Evolutionary conservation across 2,888 invertebrate species (phyloP).

Genomic region (Microctonus brassicae): DNA sequence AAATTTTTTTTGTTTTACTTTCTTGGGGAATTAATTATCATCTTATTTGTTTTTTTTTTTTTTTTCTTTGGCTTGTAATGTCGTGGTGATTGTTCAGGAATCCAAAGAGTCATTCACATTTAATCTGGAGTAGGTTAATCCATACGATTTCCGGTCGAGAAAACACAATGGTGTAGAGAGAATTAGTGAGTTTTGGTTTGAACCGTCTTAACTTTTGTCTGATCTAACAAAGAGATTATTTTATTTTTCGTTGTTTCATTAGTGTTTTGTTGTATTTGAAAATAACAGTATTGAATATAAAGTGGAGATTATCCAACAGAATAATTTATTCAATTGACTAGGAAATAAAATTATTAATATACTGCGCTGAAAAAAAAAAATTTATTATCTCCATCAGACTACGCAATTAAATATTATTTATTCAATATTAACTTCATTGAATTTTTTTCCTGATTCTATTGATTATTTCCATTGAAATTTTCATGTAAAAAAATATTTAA

Average conservation of each 20-base stretch:
- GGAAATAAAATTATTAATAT: too few relatives aligned
- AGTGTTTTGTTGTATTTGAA: neutral
- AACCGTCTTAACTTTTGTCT: conserved; percentile 1
- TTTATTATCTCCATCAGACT: too few relatives aligned
- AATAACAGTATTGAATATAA: neutral
- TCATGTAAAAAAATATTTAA: neutral
- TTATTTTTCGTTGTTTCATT: neutral
- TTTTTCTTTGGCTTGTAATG: neutral
- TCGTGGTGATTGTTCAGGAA: conserved; percentile 16
- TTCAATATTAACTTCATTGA: neutral
- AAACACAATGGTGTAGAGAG: conserved; percentile 1
- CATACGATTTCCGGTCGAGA: conserved; percentile 13
- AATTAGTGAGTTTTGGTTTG: neutral
- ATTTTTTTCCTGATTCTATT: neutral
- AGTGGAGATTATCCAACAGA: neutral
- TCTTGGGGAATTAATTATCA: neutral
- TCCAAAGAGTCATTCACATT: conserved; percentile 19
- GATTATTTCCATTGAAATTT: neutral
- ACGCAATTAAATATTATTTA: too few relatives aligned
- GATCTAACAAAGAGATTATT: neutral
- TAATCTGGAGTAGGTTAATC: conserved; percentile 23
- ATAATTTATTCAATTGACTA: neutral
- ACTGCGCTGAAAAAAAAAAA: too few relatives aligned
- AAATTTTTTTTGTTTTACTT: neutral
- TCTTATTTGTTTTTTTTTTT: neutral